Percentiles rank a stretch among this genome's conserved stretches.
Conservation (phyloP, 2,113 vertebrate genomes). For the Okapia johnstoni region DNA sequence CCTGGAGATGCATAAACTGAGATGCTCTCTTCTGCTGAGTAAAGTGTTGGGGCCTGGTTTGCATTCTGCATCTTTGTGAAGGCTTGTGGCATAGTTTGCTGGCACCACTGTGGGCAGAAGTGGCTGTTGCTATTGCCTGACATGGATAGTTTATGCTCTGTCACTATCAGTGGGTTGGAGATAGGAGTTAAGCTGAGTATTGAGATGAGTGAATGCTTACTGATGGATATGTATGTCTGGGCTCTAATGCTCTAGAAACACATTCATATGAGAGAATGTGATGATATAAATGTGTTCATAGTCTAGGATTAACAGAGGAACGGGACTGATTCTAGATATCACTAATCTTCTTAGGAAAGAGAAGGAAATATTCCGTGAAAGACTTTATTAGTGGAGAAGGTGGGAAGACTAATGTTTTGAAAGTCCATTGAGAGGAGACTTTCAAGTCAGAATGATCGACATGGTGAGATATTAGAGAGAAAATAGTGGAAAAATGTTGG, state of each 20-base stretch:
- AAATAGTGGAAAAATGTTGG: not conserved
- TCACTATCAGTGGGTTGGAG: not conserved
- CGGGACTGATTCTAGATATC: not conserved
- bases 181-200: not conserved
- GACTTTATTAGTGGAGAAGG: not conserved
- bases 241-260: not conserved
- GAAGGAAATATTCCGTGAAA: not conserved
- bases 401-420: not conserved
- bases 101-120: too few species aligned
- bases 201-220: not conserved
- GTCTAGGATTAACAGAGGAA: not conserved
- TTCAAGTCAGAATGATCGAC: not conserved
- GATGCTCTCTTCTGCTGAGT: not conserved
- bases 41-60: not conserved
- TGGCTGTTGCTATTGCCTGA: not conserved
- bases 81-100: not conserved
- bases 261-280: not conserved
- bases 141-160: not conserved
- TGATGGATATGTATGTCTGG: not conserved
- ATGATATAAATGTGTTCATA: not conserved
- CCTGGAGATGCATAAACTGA: not conserved
- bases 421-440: not conserved
- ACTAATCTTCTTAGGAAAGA: not conserved
- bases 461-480: not conserved
- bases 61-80: not conserved